A percentile compares a stretch with the other conserved stretches of the same genome.
These are phyloP conservation scores for Molothrus aeneus DNA, from an alignment of 2,797 vertebrate species.

Conservation along the genomic window DNA sequence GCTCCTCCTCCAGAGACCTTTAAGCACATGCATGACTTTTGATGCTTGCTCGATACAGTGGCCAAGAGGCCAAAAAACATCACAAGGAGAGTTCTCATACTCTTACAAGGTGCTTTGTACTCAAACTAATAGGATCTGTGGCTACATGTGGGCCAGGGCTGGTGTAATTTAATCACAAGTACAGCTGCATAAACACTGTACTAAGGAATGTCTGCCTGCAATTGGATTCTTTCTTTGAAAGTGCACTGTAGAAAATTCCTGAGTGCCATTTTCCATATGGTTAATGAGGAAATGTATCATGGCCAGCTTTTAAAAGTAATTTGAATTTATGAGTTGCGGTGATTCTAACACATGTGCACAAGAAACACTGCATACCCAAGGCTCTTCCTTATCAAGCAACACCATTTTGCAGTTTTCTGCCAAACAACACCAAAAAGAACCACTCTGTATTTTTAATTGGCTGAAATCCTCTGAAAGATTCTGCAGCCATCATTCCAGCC, in stretches of 20 bases:
- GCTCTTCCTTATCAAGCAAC: slow-evolving; percentile 78
- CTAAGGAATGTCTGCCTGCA: slow-evolving; percentile 89
- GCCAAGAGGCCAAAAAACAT: slow-evolving; percentile 82
- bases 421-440: slow-evolving; percentile 74
- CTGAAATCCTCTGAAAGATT: slow-evolving; percentile 67
- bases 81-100: slow-evolving; percentile 81
- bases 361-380: slow-evolving; percentile 68
- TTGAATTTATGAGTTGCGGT: slow-evolving; percentile 80
- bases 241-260: slow-evolving; percentile 80
- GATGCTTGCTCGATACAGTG: slow-evolving; percentile 84
- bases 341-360: slow-evolving; percentile 78
- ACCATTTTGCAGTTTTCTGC: slow-evolving; percentile 72
- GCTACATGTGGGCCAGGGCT: slow-evolving; percentile 80
- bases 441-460: slow-evolving; percentile 75
- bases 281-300: slow-evolving; percentile 86
- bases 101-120: slow-evolving; percentile 81
- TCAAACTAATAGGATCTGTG: slow-evolving; percentile 79
- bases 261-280: slow-evolving; percentile 92
- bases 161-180: slow-evolving; percentile 91
- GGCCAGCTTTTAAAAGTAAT: slow-evolving; percentile 83
- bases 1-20: slow-evolving; percentile 82
- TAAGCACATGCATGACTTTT: slow-evolving; percentile 83
- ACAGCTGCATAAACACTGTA: slow-evolving; percentile 98
- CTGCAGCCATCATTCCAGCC: slow-evolving; percentile 38
- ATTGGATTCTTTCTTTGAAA: slow-evolving; percentile 92